phyloP scores from a whole-genome alignment of 1,140 invertebrate genomes.

The Tetramorium alpestre region DNA sequence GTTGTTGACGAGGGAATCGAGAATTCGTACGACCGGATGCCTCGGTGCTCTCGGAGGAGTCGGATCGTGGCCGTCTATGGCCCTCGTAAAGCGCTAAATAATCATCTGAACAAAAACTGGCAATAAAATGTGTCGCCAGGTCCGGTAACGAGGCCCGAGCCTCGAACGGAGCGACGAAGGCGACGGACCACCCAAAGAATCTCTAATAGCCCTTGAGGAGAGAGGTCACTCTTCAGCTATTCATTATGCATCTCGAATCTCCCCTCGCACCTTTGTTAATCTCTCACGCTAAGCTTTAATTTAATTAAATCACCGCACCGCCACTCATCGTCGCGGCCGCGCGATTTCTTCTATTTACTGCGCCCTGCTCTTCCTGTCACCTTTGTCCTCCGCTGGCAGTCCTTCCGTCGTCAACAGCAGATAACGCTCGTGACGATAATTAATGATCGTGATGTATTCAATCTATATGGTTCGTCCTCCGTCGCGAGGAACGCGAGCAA shows the following conservation, averaged over 20 bases:
- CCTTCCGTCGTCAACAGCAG: slow-evolving; percentile 46
- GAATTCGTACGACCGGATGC: slow-evolving; percentile 69
- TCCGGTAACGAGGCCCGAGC: slow-evolving; percentile 82
- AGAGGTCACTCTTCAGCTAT: slow-evolving; percentile 76
- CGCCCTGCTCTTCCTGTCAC: slow-evolving; percentile 48
- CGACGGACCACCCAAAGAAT: slow-evolving; percentile 84
- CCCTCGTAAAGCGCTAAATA: slow-evolving; percentile 83
- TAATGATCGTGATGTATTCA: slow-evolving; percentile 41
- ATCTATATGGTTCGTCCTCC: not conserved
- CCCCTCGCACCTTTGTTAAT: slow-evolving; percentile 86
- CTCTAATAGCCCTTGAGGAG: slow-evolving; percentile 73
- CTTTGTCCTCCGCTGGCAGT: slow-evolving; percentile 43
- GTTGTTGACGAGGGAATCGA: slow-evolving; percentile 12
- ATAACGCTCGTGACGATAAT: slow-evolving; percentile 65
- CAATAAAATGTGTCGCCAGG: slow-evolving; percentile 84
- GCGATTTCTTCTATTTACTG: slow-evolving; percentile 68
- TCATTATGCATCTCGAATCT: slow-evolving; percentile 86
- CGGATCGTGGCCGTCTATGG: slow-evolving; percentile 58
- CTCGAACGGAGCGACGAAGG: slow-evolving; percentile 74
- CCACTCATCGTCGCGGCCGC: slow-evolving; percentile 27
- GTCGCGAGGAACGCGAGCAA: not conserved
- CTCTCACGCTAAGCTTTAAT: slow-evolving; percentile 85
- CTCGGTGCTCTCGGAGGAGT: slow-evolving; percentile 21
- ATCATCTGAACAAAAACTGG: slow-evolving; percentile 82
- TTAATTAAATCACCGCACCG: slow-evolving; percentile 84